Base-by-base conservation (phyloP, 2,113 vertebrate species). In the Corydoras maculifer region DNA sequence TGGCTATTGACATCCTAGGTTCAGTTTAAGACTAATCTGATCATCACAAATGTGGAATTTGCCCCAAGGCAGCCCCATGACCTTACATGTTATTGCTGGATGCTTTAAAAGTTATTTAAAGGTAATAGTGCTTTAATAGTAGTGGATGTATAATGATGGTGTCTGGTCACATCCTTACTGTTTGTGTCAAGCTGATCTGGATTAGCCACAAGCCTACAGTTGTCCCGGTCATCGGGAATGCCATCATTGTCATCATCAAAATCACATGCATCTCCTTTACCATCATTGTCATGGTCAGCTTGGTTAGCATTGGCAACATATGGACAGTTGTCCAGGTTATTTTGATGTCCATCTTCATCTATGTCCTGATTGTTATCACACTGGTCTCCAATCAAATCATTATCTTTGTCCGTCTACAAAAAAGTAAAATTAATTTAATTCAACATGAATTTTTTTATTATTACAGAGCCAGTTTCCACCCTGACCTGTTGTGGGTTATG, bases 291-390 rank as follows among this genome's bases (percentile, higher is more conserved):
- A 0, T 98, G 96, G 83, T 99, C 96, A 0, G 92, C 96, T 84
- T 99, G 96, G 85, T 94, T 96, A 80, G 94, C 89, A 0, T 99
- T 99, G 76, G 96, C 76, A 31, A 98, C 83, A 83, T 97, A 98
- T 3, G 95, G 96, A 49, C 96, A 99, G 82, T 98, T 99, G 86
- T 99, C 96, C 63, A 98, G 88, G 71, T 94, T 95, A 87, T 99
- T 98, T 82, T 99, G 96, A 86, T 93, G 92, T 2, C 96, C 96
- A 4, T 99, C 96, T 49, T 96, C 96, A 31, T 99, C 96, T 0
- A 98, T 92, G 84, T 99, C 96, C 25, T 94, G 84, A 4, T 94
- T 98, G 80, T 94, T 83, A 77, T 99, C 96, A 73, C 96, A 98
- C 79, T 91, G 88, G 78, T 99, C 95, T 49, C 96, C 96, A 70